These are phyloP conservation scores for Tragelaphus oryx DNA, from an alignment of 2,797 vertebrate species.

Conservation along the genomic window DNA sequence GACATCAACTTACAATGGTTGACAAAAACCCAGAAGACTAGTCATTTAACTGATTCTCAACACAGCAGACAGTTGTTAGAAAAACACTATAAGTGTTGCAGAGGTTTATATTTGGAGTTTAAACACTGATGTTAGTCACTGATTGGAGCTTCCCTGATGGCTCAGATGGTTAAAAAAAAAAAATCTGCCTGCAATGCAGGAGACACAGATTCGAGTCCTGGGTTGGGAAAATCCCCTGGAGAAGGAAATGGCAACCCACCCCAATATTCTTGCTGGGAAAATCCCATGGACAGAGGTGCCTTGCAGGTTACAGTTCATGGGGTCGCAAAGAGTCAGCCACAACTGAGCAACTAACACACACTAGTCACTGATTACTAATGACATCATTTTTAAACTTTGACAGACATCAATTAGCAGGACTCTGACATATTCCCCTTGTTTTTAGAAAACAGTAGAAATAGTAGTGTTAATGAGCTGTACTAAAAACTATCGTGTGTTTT, in stretches of 20 bases:
- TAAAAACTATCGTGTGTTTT: constrained; percentile 37
- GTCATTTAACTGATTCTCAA: constrained; percentile 33
- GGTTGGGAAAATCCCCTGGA: neutral
- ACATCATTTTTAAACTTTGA: constrained; percentile 24
- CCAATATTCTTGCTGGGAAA: neutral
- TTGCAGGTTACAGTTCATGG: neutral
- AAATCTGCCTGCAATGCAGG: neutral
- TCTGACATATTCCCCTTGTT: constrained; percentile 7
- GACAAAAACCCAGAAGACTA: constrained; percentile 4
- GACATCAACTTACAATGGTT: constrained; percentile 19
- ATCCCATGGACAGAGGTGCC: neutral
- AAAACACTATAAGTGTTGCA: constrained; percentile 25
- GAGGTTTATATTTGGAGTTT: constrained; percentile 11
- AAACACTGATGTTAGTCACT: constrained; percentile 16
- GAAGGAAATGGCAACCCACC: neutral
- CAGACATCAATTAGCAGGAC: neutral
- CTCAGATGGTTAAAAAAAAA: neutral
- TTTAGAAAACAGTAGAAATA: constrained; percentile 31
- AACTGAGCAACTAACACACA: neutral
- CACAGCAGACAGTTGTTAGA: constrained; percentile 17
- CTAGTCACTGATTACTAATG: neutral
- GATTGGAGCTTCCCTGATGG: neutral
- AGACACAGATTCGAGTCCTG: neutral
- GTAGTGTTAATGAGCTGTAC: neutral
- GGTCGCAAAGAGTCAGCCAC: neutral